Conservation (phyloP, 2,113 vertebrate species). For the Phaetusa simplex region DNA sequence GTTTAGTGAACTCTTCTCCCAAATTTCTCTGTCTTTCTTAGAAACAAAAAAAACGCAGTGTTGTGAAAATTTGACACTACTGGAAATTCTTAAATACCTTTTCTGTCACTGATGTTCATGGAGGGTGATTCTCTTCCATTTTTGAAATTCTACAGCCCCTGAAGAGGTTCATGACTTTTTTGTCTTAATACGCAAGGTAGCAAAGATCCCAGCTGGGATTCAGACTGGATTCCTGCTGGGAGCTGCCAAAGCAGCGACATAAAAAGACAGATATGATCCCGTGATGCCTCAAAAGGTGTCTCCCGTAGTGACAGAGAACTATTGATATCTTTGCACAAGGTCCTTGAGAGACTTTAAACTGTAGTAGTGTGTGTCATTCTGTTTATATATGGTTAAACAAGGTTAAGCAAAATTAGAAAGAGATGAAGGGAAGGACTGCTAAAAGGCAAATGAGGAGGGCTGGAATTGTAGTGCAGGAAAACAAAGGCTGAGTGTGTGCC, state of each 20-base stretch:
- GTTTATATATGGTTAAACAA: not conserved
- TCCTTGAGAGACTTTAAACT: not conserved
- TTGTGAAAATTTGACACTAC: not conserved
- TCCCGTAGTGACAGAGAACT: not conserved
- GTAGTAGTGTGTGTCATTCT: not conserved
- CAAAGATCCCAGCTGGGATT: not conserved
- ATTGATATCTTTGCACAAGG: not conserved
- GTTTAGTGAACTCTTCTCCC: not conserved
- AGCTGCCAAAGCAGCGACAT: not conserved
- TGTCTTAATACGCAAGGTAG: not conserved
- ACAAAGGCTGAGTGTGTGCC: accelerated
- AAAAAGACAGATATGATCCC: not conserved
- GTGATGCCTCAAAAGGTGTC: not conserved
- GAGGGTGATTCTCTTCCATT: not conserved
- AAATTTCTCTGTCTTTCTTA: not conserved
- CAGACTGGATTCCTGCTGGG: not conserved
- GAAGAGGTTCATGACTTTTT: not conserved
- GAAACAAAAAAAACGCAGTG: not conserved
- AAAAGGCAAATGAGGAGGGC: not conserved
- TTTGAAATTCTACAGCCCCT: not conserved
- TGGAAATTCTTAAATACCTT: not conserved
- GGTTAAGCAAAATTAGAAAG: not conserved
- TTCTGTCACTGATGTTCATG: not conserved
- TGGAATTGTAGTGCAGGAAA: not conserved
- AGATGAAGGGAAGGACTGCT: not conserved